Conservation (phyloP, 2,797 vertebrate species). For the Florisuga fusca region DNA sequence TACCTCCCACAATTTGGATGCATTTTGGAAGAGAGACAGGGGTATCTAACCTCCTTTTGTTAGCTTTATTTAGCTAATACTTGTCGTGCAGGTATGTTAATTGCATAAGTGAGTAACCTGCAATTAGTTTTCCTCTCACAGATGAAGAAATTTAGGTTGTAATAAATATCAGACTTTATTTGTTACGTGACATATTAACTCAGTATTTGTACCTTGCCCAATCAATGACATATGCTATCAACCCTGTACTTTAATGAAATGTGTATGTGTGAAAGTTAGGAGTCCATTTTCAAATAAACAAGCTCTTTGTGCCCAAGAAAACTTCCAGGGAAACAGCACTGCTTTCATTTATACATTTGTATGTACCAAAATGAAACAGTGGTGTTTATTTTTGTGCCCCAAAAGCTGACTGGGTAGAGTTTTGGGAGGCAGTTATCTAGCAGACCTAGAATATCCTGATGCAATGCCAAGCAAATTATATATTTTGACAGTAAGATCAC, state of each 20-base stretch:
- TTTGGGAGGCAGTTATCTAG: slow-evolving; percentile 11
- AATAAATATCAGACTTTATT: not conserved
- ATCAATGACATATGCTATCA: not conserved
- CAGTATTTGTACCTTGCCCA: not conserved
- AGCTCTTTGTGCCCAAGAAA: not conserved
- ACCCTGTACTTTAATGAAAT: not conserved
- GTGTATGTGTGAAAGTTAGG: not conserved
- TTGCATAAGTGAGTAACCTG: not conserved
- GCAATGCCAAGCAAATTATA: not conserved
- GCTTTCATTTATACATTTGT: not conserved
- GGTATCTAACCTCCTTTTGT: not conserved
- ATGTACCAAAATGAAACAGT: not conserved
- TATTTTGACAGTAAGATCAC: not conserved
- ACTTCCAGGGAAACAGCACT: not conserved
- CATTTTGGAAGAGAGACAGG: not conserved
- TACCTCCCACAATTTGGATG: not conserved
- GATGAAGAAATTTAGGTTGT: not conserved
- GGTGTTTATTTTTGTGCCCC: not conserved
- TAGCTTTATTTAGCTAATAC: not conserved
- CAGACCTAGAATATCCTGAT: slow-evolving; percentile 22
- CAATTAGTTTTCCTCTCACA: not conserved
- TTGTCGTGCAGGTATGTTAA: not conserved
- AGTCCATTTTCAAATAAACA: not conserved
- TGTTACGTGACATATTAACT: not conserved
- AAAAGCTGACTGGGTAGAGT: not conserved